phyloP scores from a whole-genome alignment of 2,797 vertebrate species.

The Sebastes nivosus region DNA sequence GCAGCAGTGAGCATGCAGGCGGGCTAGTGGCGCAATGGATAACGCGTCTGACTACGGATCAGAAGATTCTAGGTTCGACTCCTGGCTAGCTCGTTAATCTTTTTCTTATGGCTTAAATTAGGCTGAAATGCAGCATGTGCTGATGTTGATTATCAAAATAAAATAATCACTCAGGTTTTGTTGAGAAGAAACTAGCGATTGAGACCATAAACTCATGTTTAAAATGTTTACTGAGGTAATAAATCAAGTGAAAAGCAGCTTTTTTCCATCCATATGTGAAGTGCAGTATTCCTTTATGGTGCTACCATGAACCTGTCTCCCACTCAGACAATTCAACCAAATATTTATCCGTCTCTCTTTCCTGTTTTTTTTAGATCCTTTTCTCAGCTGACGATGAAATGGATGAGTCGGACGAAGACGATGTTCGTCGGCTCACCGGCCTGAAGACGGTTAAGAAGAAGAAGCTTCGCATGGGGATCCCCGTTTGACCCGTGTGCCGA shows the following conservation, averaged over 20 bases:
- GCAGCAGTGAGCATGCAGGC: rapidly evolving
- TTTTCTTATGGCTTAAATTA: neutral
- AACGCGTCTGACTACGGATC: constrained; percentile 78
- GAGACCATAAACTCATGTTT: too few species aligned
- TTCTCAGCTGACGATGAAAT: constrained; percentile 98
- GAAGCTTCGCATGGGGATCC: constrained; percentile 95
- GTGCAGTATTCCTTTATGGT: neutral
- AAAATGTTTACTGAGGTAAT: too few species aligned
- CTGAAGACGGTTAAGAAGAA: constrained; percentile 94
- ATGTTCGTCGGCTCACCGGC: constrained; percentile 88
- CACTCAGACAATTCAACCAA: neutral
- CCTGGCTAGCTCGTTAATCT: constrained; percentile 67
- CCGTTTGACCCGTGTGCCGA: constrained; percentile 85
- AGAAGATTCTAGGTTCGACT: constrained; percentile 80
- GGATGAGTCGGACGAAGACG: constrained; percentile 97
- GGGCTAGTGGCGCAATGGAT: constrained; percentile 75
- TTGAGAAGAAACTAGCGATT: neutral
- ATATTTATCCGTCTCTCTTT: neutral
- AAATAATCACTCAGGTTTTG: neutral
- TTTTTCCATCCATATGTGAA: neutral
- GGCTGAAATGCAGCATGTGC: neutral
- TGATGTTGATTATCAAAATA: too few species aligned
- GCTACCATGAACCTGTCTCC: neutral
- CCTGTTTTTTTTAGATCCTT: constrained; percentile 85
- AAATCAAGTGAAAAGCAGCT: too few species aligned